Percentiles rank a stretch among this genome's conserved stretches.
These are phyloP conservation scores for Drosophila sp. DNA, from an alignment of 1,140 invertebrate genomes.

Conservation along the genomic window DNA sequence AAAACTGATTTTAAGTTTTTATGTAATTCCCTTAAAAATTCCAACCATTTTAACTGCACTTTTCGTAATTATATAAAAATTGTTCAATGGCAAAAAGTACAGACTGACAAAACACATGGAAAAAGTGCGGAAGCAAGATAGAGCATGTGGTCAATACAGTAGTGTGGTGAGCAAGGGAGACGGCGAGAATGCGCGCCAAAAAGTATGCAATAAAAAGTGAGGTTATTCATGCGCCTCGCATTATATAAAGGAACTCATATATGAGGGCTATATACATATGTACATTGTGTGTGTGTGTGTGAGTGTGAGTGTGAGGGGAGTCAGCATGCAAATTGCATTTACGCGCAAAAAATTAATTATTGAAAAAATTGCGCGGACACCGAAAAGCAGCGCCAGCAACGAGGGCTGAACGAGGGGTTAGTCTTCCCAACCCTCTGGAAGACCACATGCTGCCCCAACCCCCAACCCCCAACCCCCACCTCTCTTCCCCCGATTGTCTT, in stretches of 20 bases:
- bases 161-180: constrained; percentile 33
- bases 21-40: constrained; percentile 7
- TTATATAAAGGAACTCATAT: constrained; percentile 34
- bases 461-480: neutral
- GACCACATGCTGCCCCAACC: constrained; percentile 2
- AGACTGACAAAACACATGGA: constrained; percentile 35
- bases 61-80: constrained; percentile 32
- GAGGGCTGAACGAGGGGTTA: no score
- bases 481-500: neutral
- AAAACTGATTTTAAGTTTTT: no score
- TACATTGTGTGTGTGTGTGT: constrained; percentile 16
- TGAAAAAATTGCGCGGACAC: constrained; percentile 74
- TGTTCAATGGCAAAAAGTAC: constrained; percentile 34
- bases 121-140: constrained; percentile 15
- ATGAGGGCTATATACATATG: constrained; percentile 26
- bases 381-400: constrained; percentile 19
- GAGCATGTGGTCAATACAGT: constrained; percentile 25
- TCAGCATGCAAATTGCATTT: constrained; percentile 80
- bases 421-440: constrained; percentile 11
- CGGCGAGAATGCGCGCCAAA: constrained; percentile 57
- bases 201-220: constrained; percentile 54
- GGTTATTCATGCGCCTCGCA: constrained; percentile 15
- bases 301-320: constrained; percentile 33
- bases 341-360: constrained; percentile 83
- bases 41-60: constrained; percentile 16